These are phyloP conservation scores for Sacculina carcini DNA, from an alignment of 2,888 invertebrate genomes.

Conservation along the genomic window DNA sequence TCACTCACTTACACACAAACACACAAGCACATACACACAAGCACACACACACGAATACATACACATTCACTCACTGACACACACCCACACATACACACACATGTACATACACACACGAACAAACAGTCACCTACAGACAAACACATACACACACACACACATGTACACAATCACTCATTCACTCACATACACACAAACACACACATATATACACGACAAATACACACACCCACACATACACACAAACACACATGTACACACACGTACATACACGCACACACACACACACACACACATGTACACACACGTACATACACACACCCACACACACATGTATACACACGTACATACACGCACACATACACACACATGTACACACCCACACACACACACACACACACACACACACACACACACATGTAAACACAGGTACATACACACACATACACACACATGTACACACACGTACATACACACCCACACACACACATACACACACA, in stretches of 20 bases:
- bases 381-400: constrained; percentile 11
- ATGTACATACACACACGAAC: constrained; percentile 11
- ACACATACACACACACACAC: not conserved
- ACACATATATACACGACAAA: too few relatives aligned
- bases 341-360: constrained; percentile 12
- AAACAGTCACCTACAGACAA: not conserved
- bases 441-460: too few relatives aligned
- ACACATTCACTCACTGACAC: constrained; percentile 10
- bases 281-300: not conserved
- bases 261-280: not conserved
- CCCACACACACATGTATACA: too few relatives aligned
- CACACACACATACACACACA: not conserved
- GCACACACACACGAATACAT: not conserved
- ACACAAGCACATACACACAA: not conserved
- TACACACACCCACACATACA: not conserved
- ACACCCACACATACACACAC: not conserved
- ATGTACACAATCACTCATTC: too few relatives aligned
- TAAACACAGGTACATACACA: not conserved
- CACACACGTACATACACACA: not conserved
- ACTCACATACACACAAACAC: constrained; percentile 14
- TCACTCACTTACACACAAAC: not conserved
- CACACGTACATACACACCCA: too few relatives aligned
- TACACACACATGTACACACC: not conserved
- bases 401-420: not conserved
- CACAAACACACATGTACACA: too few relatives aligned